Evolutionary conservation across 2,113 vertebrate species (phyloP), one percentile per base, ranked within the genome.

Genomic region (Macrotis lagotis): DNA sequence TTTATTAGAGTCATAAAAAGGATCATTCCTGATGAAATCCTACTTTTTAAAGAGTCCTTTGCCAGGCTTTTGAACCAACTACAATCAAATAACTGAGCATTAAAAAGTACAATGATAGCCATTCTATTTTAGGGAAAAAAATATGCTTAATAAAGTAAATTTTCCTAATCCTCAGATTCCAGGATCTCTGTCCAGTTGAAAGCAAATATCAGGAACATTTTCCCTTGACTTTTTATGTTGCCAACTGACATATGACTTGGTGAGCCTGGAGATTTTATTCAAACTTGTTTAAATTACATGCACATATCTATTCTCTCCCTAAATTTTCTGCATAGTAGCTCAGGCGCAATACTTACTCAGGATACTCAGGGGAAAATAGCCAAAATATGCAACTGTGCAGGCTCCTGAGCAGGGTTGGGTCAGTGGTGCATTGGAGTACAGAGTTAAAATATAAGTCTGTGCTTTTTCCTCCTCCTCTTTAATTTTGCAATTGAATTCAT

Each of bases 401-500:
- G 74, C 55, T 97, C 83, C 92, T 25, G 51, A 92, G 96, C 93
- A 94, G 50, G 9, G 47, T 92, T 92, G 93, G 51, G 53, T 94
- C 55, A 89, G 91, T 74, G 48, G 53, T 3, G 0, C 88, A 55
- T 25, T 44, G 51, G 94, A 94, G 53, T 51, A 11, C 91, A 97
- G 66, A 90, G 92, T 96, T 96, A 91, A 94, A 96, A 95, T 93
- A 51, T 50, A 89, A 22, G n/a, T 88, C 4, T 90, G 22, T 50
- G 48, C 26, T 95, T 95, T 95, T 95, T 83, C 66, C 66, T 92
- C 50, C 48, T 97, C 95, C 90, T 90, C 94, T 95, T 92, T 96
- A 96, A 97, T 96, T 98, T 94, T 96, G 94, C 53, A 92, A 94
- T 88, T 92, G 90, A 93, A 93, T 97, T 96, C 94, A 95, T 96